These are phyloP conservation scores for Etia nguti DNA, from an alignment of 2,113 vertebrate species.

Conservation along the genomic window DNA sequence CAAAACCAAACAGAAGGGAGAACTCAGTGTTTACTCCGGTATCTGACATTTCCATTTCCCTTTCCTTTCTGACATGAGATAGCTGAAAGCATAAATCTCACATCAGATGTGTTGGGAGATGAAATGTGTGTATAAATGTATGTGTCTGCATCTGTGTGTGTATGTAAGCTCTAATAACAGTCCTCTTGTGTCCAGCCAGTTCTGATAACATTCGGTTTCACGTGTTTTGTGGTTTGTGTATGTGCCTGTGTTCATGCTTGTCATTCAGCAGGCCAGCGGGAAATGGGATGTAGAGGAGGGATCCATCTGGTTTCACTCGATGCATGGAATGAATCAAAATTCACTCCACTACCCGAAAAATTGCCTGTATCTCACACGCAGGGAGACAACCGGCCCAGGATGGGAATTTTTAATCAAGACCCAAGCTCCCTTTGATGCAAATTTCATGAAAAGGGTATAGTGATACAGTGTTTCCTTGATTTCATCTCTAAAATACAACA, in stretches of 20 bases:
- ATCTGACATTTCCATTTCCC: conserved; percentile 1
- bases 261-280: not conserved
- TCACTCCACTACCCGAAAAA: conserved; percentile 11
- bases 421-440: not conserved
- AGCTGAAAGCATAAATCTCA: not conserved
- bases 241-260: not conserved
- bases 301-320: conserved; percentile 20
- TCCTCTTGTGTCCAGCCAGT: not conserved
- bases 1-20: not conserved
- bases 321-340: conserved; percentile 19
- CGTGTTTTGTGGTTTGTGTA: not conserved
- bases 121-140: not conserved
- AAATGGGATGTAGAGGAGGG: not conserved
- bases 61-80: not conserved
- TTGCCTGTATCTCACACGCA: not conserved
- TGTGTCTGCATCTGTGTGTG: not conserved
- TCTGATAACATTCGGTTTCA: not conserved
- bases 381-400: not conserved
- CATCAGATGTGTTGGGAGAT: not conserved
- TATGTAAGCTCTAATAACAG: not conserved
- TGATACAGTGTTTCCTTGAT: not conserved
- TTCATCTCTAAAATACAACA: conserved; percentile 4
- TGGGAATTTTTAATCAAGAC: not conserved
- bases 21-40: not conserved
- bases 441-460: conserved; percentile 10